Percentiles rank a stretch among this genome's conserved stretches.
Conservation (phyloP, 2,797 vertebrate genomes). For the Lacerta bilineata region DNA sequence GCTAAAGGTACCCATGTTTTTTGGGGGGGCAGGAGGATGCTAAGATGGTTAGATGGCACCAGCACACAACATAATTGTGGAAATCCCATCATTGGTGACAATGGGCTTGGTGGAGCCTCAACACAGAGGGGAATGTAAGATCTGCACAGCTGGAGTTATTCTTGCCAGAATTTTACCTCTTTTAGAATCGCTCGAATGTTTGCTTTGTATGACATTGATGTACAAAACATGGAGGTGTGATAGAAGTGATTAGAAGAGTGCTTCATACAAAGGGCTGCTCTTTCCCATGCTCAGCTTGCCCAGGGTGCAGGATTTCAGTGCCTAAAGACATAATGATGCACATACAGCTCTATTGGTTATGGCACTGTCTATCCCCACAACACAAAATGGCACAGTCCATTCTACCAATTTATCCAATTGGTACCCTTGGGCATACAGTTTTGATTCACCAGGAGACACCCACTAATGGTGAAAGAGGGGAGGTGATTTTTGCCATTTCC, state of each 20-base stretch:
- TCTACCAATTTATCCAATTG: no score
- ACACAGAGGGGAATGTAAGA: neutral
- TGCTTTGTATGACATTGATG: no score
- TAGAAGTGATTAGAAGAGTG: neutral
- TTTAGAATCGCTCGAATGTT: no score
- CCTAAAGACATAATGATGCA: neutral
- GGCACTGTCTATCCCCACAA: neutral
- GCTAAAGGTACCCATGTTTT: neutral
- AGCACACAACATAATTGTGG: neutral
- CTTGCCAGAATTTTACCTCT: neutral
- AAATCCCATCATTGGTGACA: neutral
- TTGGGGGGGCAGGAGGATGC: neutral
- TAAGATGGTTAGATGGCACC: neutral
- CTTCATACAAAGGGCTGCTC: neutral
- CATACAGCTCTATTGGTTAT: neutral
- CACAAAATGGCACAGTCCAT: no score
- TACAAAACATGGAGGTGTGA: no score
- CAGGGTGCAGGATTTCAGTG: neutral
- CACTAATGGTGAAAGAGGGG: no score
- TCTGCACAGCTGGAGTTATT: neutral
- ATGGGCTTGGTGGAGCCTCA: neutral
- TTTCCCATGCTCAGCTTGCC: neutral
- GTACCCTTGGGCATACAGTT: no score
- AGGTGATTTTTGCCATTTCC: no score
- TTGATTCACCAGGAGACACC: no score